These are phyloP conservation scores for Armadillidium nasatum DNA, from an alignment of 1,140 invertebrate species.

Conservation along the genomic window DNA sequence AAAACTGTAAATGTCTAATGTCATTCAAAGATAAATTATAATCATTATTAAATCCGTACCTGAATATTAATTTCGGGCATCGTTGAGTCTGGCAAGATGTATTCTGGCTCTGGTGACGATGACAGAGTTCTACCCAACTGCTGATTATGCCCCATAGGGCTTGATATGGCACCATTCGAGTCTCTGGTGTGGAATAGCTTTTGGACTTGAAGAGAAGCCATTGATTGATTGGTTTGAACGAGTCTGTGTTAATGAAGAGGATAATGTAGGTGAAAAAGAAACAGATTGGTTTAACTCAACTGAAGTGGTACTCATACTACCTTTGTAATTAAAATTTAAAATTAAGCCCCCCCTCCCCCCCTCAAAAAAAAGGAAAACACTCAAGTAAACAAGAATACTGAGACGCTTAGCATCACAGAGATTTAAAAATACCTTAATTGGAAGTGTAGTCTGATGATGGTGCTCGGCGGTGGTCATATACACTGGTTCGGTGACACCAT, in stretches of 20 bases:
- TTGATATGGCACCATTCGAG: conserved; percentile 19
- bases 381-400: too few species aligned
- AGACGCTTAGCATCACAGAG: too few species aligned
- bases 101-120: conserved; percentile 35
- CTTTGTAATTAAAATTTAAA: too few species aligned
- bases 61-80: conserved; percentile 43
- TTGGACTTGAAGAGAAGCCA: neutral
- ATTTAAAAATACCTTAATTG: too few species aligned
- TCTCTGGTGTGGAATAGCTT: conserved; percentile 5
- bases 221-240: neutral
- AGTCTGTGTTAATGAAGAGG: too few species aligned
- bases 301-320: too few species aligned
- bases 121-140: conserved; percentile 1
- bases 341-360: too few species aligned
- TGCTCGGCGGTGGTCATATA: conserved; percentile 34
- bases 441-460: conserved; percentile 37
- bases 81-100: conserved; percentile 40
- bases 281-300: too few species aligned
- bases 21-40: too few species aligned
- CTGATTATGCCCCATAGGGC: neutral
- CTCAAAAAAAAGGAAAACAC: too few species aligned
- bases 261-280: too few species aligned
- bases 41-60: conserved; percentile 23
- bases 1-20: too few species aligned
- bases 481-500: conserved; percentile 49